These are phyloP conservation scores for Drosophila ercepeae DNA, from an alignment of 1,140 invertebrate species.

Conservation along the genomic window DNA sequence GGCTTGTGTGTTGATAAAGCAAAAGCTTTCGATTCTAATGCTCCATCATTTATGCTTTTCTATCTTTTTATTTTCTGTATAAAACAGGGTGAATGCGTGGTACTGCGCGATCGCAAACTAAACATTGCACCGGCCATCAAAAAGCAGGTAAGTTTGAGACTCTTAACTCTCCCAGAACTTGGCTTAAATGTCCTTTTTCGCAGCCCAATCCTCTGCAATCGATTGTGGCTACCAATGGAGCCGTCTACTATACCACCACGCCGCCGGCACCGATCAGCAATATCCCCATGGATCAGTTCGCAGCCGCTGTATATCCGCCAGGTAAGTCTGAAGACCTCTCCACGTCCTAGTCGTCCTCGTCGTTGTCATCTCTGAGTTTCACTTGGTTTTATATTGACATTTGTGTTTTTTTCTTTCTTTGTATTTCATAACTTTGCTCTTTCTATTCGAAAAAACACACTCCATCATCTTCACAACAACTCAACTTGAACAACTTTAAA, in stretches of 20 bases:
- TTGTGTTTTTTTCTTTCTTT: conserved; percentile 65
- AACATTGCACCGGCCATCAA: conserved; percentile 96
- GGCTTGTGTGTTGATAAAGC: conserved; percentile 76
- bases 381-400: conserved; percentile 55
- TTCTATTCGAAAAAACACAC: conserved; percentile 37
- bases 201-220: conserved; percentile 74
- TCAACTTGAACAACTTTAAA: conserved; percentile 24
- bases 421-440: conserved; percentile 55
- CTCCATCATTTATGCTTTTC: conserved; percentile 41
- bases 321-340: conserved; percentile 52
- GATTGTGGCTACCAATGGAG: conserved; percentile 83
- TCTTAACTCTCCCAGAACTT: not conserved
- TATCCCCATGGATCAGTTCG: conserved; percentile 84
- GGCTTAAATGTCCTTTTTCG: not conserved
- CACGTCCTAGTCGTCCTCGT: no score
- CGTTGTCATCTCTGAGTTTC: conserved; percentile 29
- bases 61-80: conserved; percentile 31
- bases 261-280: conserved; percentile 83
- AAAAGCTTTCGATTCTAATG: conserved; percentile 49
- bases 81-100: conserved; percentile 88
- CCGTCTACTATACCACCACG: conserved; percentile 83
- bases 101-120: conserved; percentile 92
- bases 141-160: conserved; percentile 88
- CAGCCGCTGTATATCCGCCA: conserved; percentile 83
- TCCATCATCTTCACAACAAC: conserved; percentile 38